Evolutionary conservation across 2,797 vertebrate genomes (phyloP).

Genomic region (Enteromius fasciolatus): DNA sequence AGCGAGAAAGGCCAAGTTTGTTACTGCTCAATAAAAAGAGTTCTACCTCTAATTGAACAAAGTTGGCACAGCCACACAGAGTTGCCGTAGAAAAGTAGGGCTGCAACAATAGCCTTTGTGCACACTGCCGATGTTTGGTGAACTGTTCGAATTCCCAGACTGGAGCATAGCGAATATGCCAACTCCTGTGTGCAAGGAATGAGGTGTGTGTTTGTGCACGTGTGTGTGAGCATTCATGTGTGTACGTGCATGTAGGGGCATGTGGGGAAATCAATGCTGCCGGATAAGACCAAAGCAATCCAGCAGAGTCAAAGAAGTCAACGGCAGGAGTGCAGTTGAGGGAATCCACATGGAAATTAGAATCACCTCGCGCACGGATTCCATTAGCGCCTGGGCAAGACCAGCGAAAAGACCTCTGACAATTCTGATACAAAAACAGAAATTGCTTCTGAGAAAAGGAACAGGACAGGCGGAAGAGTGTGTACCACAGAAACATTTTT

Average conservation of each 20-base stretch:
- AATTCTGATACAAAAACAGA: conserved; percentile 79
- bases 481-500: conserved; percentile 55
- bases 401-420: conserved; percentile 80
- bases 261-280: conserved; percentile 75
- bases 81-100: conserved; percentile 26
- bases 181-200: conserved; percentile 42
- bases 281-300: conserved; percentile 83
- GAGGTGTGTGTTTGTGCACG: conserved; percentile 27
- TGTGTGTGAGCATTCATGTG: conserved; percentile 36
- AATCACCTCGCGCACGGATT: conserved; percentile 81
- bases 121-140: neutral
- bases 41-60: conserved; percentile 37
- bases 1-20: conserved; percentile 2
- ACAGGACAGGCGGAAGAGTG: conserved; percentile 9
- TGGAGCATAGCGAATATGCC: conserved; percentile 57
- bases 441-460: conserved; percentile 71
- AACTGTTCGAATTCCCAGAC: conserved; percentile 52
- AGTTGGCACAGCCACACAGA: conserved; percentile 53
- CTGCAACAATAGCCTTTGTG: conserved; percentile 51
- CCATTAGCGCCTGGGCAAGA: conserved; percentile 76
- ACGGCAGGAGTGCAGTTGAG: conserved; percentile 77
- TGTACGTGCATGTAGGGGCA: conserved; percentile 38
- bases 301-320: conserved; percentile 79
- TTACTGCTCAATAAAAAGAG: conserved; percentile 4
- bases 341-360: conserved; percentile 84